Base-by-base conservation (phyloP, 2,797 vertebrate species). In the Morus bassanus region DNA sequence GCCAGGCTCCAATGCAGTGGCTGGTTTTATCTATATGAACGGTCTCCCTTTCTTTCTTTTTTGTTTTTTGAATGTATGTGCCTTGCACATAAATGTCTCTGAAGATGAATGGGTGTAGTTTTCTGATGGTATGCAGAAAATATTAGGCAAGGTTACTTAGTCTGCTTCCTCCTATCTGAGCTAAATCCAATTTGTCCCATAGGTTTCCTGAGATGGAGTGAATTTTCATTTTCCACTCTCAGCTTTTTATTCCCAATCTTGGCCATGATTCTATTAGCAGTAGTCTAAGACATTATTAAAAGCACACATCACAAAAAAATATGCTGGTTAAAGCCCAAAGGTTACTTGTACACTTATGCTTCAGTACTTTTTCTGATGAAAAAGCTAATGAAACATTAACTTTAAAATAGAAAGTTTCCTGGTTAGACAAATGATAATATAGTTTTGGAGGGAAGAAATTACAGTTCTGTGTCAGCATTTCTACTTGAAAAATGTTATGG, bases 301-400 rank as follows among this genome's bases (percentile, higher is more conserved):
- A 91, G 23, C 31, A 80, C 13, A 23, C 27, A 37, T 76, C 41
- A 59, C 60, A 60, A 77, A 45, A 86, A 85, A 59, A 64, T 37
- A 21, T 8, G 4, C 11, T 63, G n/a, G 39, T 86, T 73, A 54
- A 80, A 91, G 53, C 31, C 30, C 30, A 73, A 60, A 84, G 33
- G 24, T 83, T 89, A 51, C 56, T 73, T 41, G 25, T 45, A 46
- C 8, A 31, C 37, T 87, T 91, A 84, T 19, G 65, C 64, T 85
- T 92, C 60, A 63, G 43, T 91, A 82, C 67, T 61, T 85, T 59
- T 84, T 64, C 56, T 91, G 68, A 87, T 87, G 54, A 79, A 87
- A 89, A 77, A 51, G 23, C 60, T 93, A 93, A 84, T 81, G 50
- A 87, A 94, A 87, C 63, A 84, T 77, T 87, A 91, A 53, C 43